Percentiles rank a stretch among this genome's conserved stretches.
These are phyloP conservation scores for Harpagifer antarcticus DNA, from an alignment of 2,797 vertebrate genomes.

Conservation along the genomic window DNA sequence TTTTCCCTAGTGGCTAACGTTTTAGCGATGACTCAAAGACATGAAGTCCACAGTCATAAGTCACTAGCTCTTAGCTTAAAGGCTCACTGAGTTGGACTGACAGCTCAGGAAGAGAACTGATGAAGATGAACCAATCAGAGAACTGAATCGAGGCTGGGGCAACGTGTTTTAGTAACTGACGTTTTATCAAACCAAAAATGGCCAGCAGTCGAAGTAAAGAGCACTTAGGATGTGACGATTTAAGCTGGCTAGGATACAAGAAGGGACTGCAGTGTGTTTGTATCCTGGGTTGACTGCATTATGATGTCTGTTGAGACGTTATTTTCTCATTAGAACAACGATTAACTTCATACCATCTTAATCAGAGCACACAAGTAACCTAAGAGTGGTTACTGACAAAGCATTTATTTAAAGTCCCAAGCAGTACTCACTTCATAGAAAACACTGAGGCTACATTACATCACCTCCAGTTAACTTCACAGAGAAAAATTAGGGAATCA, in stretches of 20 bases:
- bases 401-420: no score
- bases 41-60: background rate
- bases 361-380: no score
- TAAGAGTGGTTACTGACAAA: no score
- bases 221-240: background rate
- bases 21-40: background rate
- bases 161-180: slow-evolving; percentile 15
- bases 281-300: no score
- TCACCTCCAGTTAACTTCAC: no score
- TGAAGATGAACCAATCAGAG: background rate
- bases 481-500: no score
- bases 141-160: slow-evolving; percentile 17
- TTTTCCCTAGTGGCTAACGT: background rate
- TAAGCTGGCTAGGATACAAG: background rate
- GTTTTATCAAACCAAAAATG: slow-evolving; percentile 9
- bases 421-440: no score
- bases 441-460: no score
- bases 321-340: no score
- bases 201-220: background rate
- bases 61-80: slow-evolving; percentile 21
- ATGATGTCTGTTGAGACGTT: no score
- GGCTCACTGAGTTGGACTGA: slow-evolving; percentile 11
- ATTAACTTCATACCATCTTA: no score
- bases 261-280: background rate
- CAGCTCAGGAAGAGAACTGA: slow-evolving; percentile 23